These are phyloP conservation scores for Nineta flava DNA, from an alignment of 2,888 invertebrate genomes.

Conservation along the genomic window DNA sequence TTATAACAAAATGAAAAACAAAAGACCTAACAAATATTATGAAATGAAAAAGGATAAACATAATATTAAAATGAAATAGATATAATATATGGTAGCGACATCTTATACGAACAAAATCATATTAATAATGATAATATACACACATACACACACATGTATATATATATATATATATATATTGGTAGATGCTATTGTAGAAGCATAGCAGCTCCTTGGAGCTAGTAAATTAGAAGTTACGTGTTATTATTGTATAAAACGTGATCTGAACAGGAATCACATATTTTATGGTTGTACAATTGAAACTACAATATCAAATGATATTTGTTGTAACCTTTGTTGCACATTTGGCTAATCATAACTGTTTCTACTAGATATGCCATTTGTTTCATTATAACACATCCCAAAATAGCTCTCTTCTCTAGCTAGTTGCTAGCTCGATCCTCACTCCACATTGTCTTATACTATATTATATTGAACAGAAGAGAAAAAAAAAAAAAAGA, in stretches of 20 bases:
- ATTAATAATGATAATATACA: neutral
- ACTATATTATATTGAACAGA: no score
- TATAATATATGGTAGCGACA: neutral
- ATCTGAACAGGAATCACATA: conserved; percentile 1
- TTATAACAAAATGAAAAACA: no score
- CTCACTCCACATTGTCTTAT: no score
- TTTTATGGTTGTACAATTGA: conserved; percentile 3
- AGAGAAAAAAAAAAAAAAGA: no score
- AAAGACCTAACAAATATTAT: no score
- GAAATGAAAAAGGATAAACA: no score
- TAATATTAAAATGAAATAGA: neutral
- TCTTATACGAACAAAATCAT: neutral
- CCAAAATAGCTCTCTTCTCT: no score
- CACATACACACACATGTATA: neutral
- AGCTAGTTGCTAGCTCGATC: no score
- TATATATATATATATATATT: neutral
- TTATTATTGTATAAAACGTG: neutral
- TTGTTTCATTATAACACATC: no score
- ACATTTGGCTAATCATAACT: neutral
- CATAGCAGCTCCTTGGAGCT: conserved; percentile 1
- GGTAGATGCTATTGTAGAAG: neutral
- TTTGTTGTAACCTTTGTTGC: neutral
- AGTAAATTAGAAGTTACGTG: conserved; percentile 4
- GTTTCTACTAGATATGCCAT: no score
- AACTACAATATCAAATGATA: neutral